Conservation (phyloP, 2,888 invertebrate genomes). For the Sicus ferrugineus region DNA sequence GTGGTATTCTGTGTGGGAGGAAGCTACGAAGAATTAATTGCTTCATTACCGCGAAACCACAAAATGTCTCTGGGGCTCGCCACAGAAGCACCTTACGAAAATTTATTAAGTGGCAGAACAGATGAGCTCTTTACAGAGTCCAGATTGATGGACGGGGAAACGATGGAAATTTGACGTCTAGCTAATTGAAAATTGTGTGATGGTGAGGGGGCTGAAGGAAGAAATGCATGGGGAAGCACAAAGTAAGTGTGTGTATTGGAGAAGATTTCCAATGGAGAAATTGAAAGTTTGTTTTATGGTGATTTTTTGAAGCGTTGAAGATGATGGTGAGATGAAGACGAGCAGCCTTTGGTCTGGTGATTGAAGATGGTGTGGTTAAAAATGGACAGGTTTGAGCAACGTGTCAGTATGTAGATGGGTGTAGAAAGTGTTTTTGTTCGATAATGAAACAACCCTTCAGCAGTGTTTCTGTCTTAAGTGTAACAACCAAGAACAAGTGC, state of each 20-base stretch:
- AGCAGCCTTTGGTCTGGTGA: neutral
- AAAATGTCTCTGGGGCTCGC: conserved; percentile 25
- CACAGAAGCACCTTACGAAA: conserved; percentile 10
- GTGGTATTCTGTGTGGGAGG: conserved; percentile 20
- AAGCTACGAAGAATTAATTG: conserved; percentile 34
- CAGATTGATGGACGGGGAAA: conserved; percentile 46
- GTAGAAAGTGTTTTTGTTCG: neutral
- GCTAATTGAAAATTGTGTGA: conserved; percentile 55
- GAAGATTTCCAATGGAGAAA: neutral
- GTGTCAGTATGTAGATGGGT: neutral
- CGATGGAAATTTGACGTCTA: conserved; percentile 54
- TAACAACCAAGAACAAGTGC: neutral
- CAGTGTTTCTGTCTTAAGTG: neutral
- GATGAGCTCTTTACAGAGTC: neutral
- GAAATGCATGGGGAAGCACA: neutral
- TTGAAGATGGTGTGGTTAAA: neutral
- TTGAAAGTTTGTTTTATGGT: conserved; percentile 10
- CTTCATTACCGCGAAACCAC: conserved; percentile 34
- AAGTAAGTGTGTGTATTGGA: neutral
- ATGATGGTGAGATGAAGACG: neutral
- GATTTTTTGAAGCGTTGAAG: neutral
- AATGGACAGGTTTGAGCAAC: too few relatives aligned
- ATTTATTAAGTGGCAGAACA: conserved; percentile 16
- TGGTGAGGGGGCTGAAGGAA: neutral
- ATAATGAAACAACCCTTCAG: conserved; percentile 5